These are phyloP conservation scores for Leptinotarsa tumamoca DNA, from an alignment of 2,888 invertebrate genomes.

Conservation along the genomic window DNA sequence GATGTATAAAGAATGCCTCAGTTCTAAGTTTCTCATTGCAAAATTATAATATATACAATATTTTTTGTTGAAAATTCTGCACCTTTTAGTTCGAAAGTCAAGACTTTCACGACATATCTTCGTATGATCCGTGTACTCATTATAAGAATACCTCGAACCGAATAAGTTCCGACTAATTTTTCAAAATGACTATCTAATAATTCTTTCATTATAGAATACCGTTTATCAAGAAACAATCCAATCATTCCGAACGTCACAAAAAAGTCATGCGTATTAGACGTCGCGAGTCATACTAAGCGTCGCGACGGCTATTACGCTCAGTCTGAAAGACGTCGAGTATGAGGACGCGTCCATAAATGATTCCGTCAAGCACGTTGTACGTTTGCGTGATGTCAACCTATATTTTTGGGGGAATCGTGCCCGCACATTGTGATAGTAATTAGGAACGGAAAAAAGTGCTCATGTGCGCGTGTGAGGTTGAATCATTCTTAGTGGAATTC, in stretches of 20 bases:
- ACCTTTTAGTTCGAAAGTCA: too few relatives aligned
- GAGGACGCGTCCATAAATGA: conserved; percentile 51
- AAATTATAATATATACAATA: too few relatives aligned
- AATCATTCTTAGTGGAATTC: neutral
- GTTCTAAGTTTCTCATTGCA: too few relatives aligned
- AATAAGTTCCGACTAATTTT: neutral
- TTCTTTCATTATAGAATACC: neutral
- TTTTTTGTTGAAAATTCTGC: too few relatives aligned
- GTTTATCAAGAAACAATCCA: neutral
- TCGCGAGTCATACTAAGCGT: conserved; percentile 46
- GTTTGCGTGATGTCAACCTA: conserved; percentile 34
- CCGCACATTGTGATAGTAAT: conserved; percentile 9
- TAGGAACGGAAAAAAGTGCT: conserved; percentile 13
- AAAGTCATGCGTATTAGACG: conserved; percentile 37
- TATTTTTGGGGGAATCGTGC: conserved; percentile 10
- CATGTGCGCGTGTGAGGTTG: conserved; percentile 6
- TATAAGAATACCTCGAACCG: neutral
- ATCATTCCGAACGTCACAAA: conserved; percentile 34
- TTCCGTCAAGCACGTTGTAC: conserved; percentile 32
- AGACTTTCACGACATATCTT: too few relatives aligned
- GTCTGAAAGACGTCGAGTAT: conserved; percentile 52
- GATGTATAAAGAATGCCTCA: too few relatives aligned
- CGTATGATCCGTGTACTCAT: too few relatives aligned
- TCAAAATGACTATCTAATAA: neutral
- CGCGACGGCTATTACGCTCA: conserved; percentile 53